Conservation (phyloP, 2,113 vertebrate genomes). For the Macaca fascicularis region DNA sequence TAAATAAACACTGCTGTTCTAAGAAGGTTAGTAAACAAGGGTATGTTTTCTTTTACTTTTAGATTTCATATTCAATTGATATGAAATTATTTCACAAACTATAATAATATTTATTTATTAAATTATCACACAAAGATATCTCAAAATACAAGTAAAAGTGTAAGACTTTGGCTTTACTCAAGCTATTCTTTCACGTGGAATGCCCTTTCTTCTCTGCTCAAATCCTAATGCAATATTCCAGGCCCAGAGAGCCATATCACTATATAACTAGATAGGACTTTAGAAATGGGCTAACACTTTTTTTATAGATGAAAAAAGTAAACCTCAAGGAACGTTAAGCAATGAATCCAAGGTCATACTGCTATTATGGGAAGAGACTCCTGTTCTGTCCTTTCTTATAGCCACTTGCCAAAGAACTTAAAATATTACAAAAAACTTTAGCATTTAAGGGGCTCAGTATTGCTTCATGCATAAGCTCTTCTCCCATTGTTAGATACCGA, state of each 20-base stretch:
- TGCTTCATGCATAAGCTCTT: background rate
- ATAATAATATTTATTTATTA: background rate
- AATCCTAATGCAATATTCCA: background rate
- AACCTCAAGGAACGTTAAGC: background rate
- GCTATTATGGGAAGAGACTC: background rate
- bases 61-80: background rate
- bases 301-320: background rate
- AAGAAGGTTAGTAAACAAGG: background rate
- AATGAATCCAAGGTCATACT: background rate
- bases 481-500: background rate
- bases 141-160: background rate
- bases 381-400: too few species aligned
- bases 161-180: background rate
- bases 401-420: background rate
- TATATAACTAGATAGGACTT: background rate
- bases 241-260: background rate
- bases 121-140: background rate
- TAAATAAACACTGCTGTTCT: background rate
- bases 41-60: background rate
- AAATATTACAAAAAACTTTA: background rate
- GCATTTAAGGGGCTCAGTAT: background rate
- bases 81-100: background rate
- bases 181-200: background rate
- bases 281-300: background rate
- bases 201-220: background rate